These are phyloP conservation scores for Siniperca undulata DNA, from an alignment of 2,797 vertebrate species.

Conservation along the genomic window DNA sequence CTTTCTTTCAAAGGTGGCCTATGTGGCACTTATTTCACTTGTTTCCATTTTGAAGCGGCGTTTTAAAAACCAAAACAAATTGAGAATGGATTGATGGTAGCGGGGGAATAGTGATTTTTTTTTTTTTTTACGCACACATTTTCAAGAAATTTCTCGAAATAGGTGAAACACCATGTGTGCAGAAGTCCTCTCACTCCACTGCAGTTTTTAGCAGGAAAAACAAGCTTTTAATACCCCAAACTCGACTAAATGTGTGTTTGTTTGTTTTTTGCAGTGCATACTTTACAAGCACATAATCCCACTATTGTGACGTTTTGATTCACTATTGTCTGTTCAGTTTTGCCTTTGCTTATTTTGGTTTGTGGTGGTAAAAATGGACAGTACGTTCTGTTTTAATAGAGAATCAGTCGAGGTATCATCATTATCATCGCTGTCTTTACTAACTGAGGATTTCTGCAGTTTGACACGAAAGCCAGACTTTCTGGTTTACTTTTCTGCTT, in stretches of 20 bases:
- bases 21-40: not conserved
- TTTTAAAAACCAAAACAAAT: slow-evolving; percentile 6
- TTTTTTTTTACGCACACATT: not conserved
- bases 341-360: slow-evolving; percentile 28
- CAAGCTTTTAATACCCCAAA: slow-evolving; percentile 12
- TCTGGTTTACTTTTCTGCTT: not conserved
- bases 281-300: slow-evolving; percentile 6
- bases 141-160: not conserved
- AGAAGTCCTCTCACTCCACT: slow-evolving; percentile 4
- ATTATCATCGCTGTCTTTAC: not conserved
- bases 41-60: not conserved
- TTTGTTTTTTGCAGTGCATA: slow-evolving; percentile 34
- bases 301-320: slow-evolving; percentile 24
- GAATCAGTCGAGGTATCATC: not conserved
- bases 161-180: not conserved
- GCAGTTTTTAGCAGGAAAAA: slow-evolving; percentile 21
- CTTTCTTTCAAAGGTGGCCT: not conserved
- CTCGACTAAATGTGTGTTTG: not conserved
- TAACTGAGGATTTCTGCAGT: not conserved
- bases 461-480: not conserved
- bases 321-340: slow-evolving; percentile 18
- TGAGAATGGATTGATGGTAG: not conserved
- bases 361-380: slow-evolving; percentile 14
- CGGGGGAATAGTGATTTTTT: no score
- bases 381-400: slow-evolving; percentile 20